Conservation (phyloP, 2,797 vertebrate species). For the Natrix natrix region DNA sequence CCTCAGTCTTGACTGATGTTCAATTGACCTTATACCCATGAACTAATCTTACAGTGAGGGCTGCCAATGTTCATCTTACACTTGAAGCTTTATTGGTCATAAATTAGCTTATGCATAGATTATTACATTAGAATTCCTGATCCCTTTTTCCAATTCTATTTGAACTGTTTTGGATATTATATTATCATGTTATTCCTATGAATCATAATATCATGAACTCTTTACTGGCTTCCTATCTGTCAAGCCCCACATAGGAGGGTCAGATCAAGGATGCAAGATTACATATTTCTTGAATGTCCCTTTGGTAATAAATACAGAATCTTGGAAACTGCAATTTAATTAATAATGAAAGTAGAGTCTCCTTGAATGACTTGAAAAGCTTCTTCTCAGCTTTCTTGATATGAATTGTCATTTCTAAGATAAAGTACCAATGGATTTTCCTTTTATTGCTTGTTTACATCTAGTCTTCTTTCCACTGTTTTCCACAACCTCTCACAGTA, state of each 20-base stretch:
- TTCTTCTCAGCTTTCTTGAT: not conserved
- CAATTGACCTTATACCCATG: not conserved
- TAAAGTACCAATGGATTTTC: not conserved
- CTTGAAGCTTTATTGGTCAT: not conserved
- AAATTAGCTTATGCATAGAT: not conserved
- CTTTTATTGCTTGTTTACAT: not conserved
- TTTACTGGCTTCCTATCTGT: not conserved
- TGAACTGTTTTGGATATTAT: not conserved
- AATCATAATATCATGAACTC: not conserved
- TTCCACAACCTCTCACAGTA: not conserved
- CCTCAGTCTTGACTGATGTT: not conserved
- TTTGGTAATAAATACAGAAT: not conserved
- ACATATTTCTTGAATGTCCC: not conserved
- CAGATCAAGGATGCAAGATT: not conserved
- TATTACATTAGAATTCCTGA: not conserved
- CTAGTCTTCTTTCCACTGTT: not conserved
- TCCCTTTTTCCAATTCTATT: not conserved
- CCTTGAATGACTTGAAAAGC: not conserved
- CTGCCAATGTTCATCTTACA: not conserved
- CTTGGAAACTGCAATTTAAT: not conserved
- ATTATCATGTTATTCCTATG: not conserved
- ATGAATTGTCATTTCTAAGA: not conserved
- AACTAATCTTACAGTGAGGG: not conserved
- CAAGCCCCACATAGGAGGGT: not conserved
- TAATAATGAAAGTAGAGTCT: not conserved